A percentile compares a stretch with the other conserved stretches of the same genome.
phyloP scores from a whole-genome alignment of 2,113 vertebrate genomes.

The Equus quagga region DNA sequence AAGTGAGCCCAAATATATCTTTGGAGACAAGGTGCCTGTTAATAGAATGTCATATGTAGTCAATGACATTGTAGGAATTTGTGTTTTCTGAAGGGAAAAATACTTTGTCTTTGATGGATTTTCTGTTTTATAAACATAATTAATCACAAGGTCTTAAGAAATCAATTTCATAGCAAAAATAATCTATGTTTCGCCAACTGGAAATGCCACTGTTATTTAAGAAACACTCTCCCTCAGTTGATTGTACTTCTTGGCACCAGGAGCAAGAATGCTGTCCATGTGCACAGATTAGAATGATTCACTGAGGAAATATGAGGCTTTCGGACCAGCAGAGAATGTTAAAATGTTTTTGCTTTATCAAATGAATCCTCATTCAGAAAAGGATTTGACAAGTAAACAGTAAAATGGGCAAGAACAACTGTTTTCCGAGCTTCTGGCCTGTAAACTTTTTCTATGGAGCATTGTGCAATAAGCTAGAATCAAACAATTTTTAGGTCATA shows the following conservation, averaged over 20 bases:
- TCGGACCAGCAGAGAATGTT: fast-evolving
- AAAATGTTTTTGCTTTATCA: neutral
- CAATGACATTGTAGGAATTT: neutral
- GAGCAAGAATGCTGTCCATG: neutral
- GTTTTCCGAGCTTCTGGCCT: neutral
- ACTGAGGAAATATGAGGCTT: neutral
- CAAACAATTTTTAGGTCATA: fast-evolving
- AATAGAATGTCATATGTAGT: neutral
- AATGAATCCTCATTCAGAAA: neutral
- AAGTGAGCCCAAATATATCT: neutral
- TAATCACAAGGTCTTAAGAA: slow-evolving; percentile 60
- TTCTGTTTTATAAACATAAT: slow-evolving; percentile 63
- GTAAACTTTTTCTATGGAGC: neutral
- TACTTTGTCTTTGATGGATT: slow-evolving; percentile 64
- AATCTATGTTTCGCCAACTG: slow-evolving; percentile 61
- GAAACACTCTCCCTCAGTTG: neutral
- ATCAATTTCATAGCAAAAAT: slow-evolving; percentile 65
- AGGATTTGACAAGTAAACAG: neutral
- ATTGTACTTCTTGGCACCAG: neutral
- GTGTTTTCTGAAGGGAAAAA: slow-evolving; percentile 61
- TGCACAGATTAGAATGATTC: neutral
- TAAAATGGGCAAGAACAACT: neutral
- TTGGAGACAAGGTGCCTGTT: neutral
- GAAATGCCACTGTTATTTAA: slow-evolving; percentile 41
- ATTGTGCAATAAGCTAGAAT: fast-evolving